These are phyloP conservation scores for Brachionus asplanchnoidis DNA, from an alignment of 1,140 invertebrate genomes.

Conservation along the genomic window DNA sequence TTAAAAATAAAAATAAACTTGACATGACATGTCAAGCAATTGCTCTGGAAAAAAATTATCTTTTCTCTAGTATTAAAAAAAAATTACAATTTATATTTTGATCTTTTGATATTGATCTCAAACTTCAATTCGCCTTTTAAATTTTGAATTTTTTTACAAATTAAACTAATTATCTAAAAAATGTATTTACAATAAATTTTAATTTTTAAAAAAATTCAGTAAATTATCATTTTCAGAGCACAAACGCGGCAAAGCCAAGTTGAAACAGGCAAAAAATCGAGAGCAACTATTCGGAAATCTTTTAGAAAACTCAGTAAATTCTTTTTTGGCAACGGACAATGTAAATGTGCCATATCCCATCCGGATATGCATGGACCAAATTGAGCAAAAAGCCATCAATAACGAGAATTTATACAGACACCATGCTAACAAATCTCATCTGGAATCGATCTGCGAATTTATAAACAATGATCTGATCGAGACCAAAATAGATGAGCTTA, in stretches of 20 bases:
- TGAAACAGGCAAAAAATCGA: not conserved
- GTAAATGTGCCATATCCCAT: conserved; percentile 20
- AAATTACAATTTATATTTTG: too few relatives aligned
- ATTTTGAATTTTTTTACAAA: too few relatives aligned
- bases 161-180: too few relatives aligned
- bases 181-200: too few relatives aligned
- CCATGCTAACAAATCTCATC: not conserved
- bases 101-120: too few relatives aligned
- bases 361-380: conserved; percentile 30
- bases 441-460: conserved; percentile 34
- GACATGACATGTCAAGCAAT: too few relatives aligned
- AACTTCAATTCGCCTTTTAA: too few relatives aligned
- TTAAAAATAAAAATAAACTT: too few relatives aligned
- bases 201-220: too few relatives aligned
- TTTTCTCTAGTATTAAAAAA: too few relatives aligned
- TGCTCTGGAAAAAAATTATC: too few relatives aligned
- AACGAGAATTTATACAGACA: conserved; percentile 20
- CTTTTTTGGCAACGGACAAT: conserved; percentile 7
- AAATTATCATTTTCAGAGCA: not conserved
- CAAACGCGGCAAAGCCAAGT: not conserved
- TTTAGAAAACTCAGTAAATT: conserved; percentile 8
- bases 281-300: conserved; percentile 28
- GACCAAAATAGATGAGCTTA: not conserved
- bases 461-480: conserved; percentile 28
- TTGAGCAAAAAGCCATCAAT: conserved; percentile 33